Conservation (phyloP, 1,140 invertebrate species). For the Elysia chlorotica region DNA sequence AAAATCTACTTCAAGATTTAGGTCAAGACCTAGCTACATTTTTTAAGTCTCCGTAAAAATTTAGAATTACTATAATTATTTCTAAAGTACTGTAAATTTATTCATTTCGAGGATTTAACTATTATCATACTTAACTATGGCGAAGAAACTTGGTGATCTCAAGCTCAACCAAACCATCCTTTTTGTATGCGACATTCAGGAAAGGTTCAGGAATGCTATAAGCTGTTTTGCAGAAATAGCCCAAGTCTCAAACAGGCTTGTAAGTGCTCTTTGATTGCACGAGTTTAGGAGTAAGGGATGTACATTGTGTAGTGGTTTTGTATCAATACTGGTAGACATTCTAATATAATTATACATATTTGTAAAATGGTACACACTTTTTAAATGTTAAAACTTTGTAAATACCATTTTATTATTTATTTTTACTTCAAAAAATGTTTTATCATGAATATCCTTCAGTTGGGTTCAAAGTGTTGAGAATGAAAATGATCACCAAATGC, state of each 20-base stretch:
- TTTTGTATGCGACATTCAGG: slow-evolving; percentile 85
- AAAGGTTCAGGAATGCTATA: slow-evolving; percentile 76
- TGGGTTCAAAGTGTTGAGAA: no score
- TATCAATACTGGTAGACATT: no score
- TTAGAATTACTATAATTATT: neutral
- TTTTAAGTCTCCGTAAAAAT: neutral
- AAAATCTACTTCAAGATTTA: neutral
- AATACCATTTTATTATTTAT: no score
- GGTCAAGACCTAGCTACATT: neutral
- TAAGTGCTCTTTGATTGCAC: no score
- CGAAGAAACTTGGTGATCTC: slow-evolving; percentile 52
- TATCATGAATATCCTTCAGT: no score
- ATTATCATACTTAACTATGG: neutral
- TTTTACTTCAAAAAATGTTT: no score
- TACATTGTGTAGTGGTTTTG: no score
- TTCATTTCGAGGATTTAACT: neutral
- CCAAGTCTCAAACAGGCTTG: slow-evolving; percentile 74
- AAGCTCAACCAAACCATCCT: slow-evolving; percentile 69
- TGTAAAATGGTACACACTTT: no score
- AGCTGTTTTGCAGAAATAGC: slow-evolving; percentile 78
- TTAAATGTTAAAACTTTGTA: no score
- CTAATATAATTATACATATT: no score
- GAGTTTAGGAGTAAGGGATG: no score
- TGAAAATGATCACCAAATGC: no score
- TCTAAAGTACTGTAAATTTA: neutral